Evolutionary conservation across 2,888 invertebrate species (phyloP), one percentile per base, ranked within the genome.

Genomic region (Cactoblastis cactorum): DNA sequence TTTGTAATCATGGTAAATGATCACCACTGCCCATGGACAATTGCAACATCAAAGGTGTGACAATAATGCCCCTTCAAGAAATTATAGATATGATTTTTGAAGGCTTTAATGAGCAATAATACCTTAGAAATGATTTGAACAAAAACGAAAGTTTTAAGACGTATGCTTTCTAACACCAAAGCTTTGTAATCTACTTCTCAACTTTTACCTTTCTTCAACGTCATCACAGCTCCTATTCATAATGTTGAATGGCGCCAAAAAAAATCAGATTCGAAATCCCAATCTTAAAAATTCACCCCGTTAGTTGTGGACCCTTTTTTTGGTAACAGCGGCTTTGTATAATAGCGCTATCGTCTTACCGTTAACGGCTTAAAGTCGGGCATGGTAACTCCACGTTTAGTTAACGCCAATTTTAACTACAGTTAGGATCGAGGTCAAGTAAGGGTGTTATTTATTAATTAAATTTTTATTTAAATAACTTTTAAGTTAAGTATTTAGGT

Each of bases 261-360:
- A 53, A 64, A 71, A 65, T 65, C 54, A 49, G 54, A 63, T 63
- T 59, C 56, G 53, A 57, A 67, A 67, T 67, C 62, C 62, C 64
- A 62, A 71, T 71, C 73, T 71, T 65, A 60, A 67, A 79, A 43
- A 43, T 11, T 74, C 74, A 77, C 70, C 73, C 68, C 70, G 67
- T 78, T 78, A 71, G 70, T 64, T 62, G 61, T 57, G 65, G 69
- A 74, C 79, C 71, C 75, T 74, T 63, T 64, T 63, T 63, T 59
- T 74, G 70, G 75, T 79, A 84, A 80, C 82, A 80, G 82, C 82
- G 73, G 79, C 81, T 87, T 88, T 88, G 87, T 81, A 89, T 75
- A 88, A 89, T 88, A 73, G 80, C 74, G 69, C 70, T 82, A 81
- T 85, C 80, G 74, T 68, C 79, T 83, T 83, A 86, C 89, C 86